Percentiles rank a stretch among this genome's conserved stretches.
Evolutionary conservation across 2,113 vertebrate genomes (phyloP).

Genomic region (Jaculus jaculus): DNA sequence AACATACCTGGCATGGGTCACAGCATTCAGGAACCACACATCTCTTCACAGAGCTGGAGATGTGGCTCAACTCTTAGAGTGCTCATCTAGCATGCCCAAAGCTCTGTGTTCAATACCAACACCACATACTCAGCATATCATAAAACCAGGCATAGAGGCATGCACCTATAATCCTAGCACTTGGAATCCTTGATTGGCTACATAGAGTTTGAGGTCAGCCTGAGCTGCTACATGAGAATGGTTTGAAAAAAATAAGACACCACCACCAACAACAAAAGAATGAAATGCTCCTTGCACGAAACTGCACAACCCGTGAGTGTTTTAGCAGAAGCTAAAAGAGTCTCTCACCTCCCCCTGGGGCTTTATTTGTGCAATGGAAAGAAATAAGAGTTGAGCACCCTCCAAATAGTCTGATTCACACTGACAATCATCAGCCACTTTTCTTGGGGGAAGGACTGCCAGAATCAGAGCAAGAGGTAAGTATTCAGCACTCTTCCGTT

Average conservation of each 20-base stretch:
- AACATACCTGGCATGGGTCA: not conserved
- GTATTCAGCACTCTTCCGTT: not conserved
- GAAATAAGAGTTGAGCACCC: not conserved
- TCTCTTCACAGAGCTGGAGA: not conserved
- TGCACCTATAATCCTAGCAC: no score
- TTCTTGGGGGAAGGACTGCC: not conserved
- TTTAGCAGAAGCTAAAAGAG: not conserved
- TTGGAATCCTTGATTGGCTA: no score
- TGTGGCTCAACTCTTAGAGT: no score
- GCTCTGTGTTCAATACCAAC: no score
- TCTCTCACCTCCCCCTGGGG: not conserved
- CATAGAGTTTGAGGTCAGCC: no score
- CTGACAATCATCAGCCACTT: not conserved
- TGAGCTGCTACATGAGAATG: no score
- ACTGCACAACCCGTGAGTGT: not conserved
- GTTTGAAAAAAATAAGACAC: no score
- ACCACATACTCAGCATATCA: no score
- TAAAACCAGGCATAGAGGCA: no score
- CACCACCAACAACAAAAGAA: no score
- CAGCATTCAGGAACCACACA: not conserved
- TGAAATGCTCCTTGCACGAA: not conserved
- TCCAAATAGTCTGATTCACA: not conserved
- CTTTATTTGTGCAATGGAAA: conserved; percentile 14
- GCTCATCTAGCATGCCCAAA: no score
- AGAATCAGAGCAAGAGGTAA: not conserved